These are phyloP conservation scores for Cistogaster globosa DNA, from an alignment of 2,888 invertebrate genomes.

Conservation along the genomic window DNA sequence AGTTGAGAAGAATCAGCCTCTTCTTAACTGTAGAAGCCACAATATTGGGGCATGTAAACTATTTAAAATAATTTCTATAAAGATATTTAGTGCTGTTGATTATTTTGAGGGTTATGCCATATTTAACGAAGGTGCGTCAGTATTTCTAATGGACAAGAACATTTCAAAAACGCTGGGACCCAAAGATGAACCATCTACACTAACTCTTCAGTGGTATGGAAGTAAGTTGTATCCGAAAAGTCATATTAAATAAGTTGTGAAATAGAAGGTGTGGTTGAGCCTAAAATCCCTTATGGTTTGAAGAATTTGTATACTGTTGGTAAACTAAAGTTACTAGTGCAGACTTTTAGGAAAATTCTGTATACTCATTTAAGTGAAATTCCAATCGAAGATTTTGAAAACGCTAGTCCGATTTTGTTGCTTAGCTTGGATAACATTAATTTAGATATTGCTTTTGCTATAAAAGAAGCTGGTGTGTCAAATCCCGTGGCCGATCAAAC, in stretches of 20 bases:
- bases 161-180: neutral
- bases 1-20: neutral
- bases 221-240: constrained; percentile 15
- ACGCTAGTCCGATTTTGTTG: no score
- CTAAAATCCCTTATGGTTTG: neutral
- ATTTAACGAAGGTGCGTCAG: constrained; percentile 28
- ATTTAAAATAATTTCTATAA: neutral
- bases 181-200: constrained; percentile 14
- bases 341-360: neutral
- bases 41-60: neutral
- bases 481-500: no score
- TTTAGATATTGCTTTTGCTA: no score
- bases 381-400: no score
- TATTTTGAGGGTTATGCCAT: constrained; percentile 8
- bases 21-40: neutral
- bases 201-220: constrained; percentile 32
- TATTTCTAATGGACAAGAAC: no score
- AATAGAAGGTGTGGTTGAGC: constrained; percentile 8
- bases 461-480: no score
- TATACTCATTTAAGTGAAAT: no score
- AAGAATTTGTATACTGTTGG: no score
- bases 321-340: neutral
- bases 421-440: no score
- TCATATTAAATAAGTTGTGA: constrained; percentile 18
- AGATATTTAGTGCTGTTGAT: neutral